Conservation (phyloP, 2,888 invertebrate species). For the Rhodophaea formosa region DNA sequence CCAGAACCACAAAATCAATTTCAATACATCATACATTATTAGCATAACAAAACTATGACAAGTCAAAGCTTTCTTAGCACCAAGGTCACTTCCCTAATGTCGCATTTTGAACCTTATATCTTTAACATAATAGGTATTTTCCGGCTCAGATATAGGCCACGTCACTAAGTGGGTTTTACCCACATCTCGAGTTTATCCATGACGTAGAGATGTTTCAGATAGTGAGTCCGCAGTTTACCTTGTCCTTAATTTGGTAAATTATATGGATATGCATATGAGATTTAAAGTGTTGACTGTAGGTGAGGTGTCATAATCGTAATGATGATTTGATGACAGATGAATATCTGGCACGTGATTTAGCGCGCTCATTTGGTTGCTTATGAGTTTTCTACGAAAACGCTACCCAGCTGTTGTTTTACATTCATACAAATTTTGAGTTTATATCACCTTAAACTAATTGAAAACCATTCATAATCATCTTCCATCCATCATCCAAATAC, state of each 20-base stretch:
- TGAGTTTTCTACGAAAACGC: not conserved
- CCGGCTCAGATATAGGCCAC: not conserved
- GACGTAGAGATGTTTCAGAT: slow-evolving; percentile 10
- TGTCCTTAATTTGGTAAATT: slow-evolving; percentile 11
- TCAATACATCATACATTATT: not conserved
- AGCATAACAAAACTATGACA: not conserved
- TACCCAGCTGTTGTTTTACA: not conserved
- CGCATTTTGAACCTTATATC: slow-evolving; percentile 1
- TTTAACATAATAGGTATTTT: not conserved
- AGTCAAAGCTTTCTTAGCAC: not conserved
- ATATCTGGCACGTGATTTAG: not conserved
- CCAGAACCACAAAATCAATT: not conserved
- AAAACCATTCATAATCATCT: too few species aligned
- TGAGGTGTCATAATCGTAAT: not conserved
- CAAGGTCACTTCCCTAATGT: not conserved
- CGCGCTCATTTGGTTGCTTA: not conserved
- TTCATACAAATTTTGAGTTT: too few species aligned
- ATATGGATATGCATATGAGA: not conserved
- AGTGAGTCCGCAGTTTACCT: slow-evolving; percentile 6
- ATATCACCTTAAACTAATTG: too few species aligned
- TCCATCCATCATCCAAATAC: too few species aligned
- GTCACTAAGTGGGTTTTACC: slow-evolving; percentile 18
- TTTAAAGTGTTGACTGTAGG: not conserved
- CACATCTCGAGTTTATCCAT: not conserved
- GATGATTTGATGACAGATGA: not conserved